A percentile compares a stretch with the other conserved stretches of the same genome.
Evolutionary conservation across 2,113 vertebrate species (phyloP).

Genomic region (Smithornis capensis): DNA sequence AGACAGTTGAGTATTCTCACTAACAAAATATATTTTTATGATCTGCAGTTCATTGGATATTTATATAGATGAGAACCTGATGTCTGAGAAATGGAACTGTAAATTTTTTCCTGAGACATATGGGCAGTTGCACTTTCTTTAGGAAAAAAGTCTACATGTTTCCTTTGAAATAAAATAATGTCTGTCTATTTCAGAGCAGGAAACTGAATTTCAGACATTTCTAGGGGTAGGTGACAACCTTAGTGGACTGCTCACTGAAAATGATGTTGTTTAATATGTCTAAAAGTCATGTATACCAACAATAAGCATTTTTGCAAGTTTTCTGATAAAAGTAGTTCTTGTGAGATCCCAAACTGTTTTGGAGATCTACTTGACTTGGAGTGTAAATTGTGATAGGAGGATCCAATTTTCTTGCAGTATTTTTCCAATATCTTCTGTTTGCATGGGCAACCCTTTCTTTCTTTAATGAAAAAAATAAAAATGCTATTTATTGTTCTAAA

Average conservation of each 20-base stretch:
- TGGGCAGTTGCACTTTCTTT: neutral
- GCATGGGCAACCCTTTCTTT: neutral
- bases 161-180: neutral
- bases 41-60: neutral
- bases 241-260: neutral
- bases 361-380: neutral
- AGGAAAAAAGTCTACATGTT: neutral
- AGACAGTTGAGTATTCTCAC: neutral
- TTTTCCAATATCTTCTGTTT: neutral
- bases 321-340: neutral
- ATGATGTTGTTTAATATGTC: neutral
- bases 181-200: neutral
- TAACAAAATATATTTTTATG: neutral
- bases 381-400: neutral
- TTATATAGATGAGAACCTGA: neutral
- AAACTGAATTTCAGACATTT: neutral
- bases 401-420: neutral
- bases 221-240: neutral
- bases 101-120: neutral
- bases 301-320: neutral
- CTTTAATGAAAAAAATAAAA: neutral
- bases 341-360: neutral
- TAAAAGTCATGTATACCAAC: neutral
- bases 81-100: neutral
- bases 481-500: neutral